These are phyloP conservation scores for Aphidoletes aphidimyza DNA, from an alignment of 2,888 invertebrate species.

Conservation along the genomic window DNA sequence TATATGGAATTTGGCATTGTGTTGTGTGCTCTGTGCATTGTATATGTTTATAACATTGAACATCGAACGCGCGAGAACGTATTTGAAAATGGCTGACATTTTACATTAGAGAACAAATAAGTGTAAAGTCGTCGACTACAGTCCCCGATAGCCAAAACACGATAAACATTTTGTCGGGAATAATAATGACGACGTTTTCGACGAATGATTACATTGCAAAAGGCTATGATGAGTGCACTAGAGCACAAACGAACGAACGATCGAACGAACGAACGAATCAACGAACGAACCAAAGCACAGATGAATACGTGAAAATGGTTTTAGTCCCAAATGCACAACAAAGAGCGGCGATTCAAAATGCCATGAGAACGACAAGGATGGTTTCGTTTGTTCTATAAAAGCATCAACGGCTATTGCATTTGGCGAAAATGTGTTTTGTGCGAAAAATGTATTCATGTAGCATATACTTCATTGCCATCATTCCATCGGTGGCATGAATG, in stretches of 20 bases:
- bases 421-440: neutral
- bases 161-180: conserved; percentile 47
- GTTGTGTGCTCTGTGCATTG: neutral
- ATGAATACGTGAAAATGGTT: conserved; percentile 47
- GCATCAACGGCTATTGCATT: conserved; percentile 14
- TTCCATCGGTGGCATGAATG: conserved; percentile 20
- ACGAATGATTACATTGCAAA: conserved; percentile 48
- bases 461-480: neutral
- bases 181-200: conserved; percentile 44
- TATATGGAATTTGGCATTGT: neutral
- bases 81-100: conserved; percentile 44
- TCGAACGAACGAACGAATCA: neutral
- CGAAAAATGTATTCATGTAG: neutral
- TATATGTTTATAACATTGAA: neutral
- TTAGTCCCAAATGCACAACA: neutral
- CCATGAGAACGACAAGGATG: too few relatives aligned
- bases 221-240: neutral
- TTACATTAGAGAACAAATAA: conserved; percentile 51
- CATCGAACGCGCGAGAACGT: neutral
- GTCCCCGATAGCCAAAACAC: conserved; percentile 18
- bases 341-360: too few relatives aligned
- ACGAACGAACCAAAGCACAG: neutral
- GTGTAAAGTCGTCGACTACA: conserved; percentile 47
- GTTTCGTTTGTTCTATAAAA: neutral
- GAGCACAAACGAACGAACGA: too few relatives aligned